Percentiles rank a stretch among this genome's conserved stretches.
These are phyloP conservation scores for Nestor notabilis DNA, from an alignment of 2,113 vertebrate species.

Conservation along the genomic window DNA sequence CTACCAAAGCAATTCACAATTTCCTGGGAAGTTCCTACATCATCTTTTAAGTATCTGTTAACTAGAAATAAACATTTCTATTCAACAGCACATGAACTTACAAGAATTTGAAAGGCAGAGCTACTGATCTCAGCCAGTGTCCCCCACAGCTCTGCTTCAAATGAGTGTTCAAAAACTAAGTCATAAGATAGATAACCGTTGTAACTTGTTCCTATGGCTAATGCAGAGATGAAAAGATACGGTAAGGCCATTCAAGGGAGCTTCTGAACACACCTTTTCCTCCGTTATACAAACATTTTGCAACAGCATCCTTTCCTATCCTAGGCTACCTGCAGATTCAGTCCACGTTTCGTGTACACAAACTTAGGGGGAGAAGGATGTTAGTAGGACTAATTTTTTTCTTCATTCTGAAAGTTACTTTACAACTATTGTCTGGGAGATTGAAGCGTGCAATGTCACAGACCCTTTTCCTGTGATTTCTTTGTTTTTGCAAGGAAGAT, in stretches of 20 bases:
- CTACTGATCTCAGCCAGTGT: background rate
- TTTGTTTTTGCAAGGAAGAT: background rate
- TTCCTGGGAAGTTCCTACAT: background rate
- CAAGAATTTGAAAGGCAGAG: background rate
- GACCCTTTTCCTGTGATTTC: background rate
- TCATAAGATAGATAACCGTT: background rate
- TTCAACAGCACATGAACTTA: background rate
- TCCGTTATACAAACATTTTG: background rate
- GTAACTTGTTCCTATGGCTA: background rate
- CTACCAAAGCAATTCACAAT: background rate
- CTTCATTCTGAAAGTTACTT: background rate
- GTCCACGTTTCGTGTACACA: background rate
- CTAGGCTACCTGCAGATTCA: background rate
- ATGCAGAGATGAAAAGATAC: background rate
- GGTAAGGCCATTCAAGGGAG: background rate
- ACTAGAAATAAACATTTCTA: background rate
- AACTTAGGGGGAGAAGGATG: background rate
- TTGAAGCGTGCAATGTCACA: background rate
- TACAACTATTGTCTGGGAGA: background rate
- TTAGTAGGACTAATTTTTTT: background rate
- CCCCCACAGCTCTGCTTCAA: background rate
- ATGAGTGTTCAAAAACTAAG: background rate
- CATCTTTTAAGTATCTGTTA: background rate
- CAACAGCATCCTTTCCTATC: background rate
- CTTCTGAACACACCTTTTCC: background rate